These are phyloP conservation scores for Reticulitermes lucifugus DNA, from an alignment of 2,888 invertebrate species.

Conservation along the genomic window DNA sequence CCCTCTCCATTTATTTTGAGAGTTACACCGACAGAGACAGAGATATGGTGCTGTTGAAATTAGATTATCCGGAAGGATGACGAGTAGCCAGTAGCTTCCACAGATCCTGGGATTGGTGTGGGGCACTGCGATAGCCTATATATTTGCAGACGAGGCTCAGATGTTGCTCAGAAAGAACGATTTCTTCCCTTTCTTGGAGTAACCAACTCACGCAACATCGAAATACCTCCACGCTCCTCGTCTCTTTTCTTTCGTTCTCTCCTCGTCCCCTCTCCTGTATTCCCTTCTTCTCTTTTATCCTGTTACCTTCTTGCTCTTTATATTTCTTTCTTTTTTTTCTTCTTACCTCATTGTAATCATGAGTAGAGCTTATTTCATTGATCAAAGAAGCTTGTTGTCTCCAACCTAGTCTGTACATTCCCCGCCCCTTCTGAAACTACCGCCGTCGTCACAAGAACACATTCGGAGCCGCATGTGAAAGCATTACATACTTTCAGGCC, in stretches of 20 bases:
- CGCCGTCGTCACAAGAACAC: too few species aligned
- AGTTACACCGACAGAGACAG: not conserved
- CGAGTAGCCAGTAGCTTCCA: conserved; percentile 43
- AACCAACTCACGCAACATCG: not conserved
- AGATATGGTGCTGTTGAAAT: conserved; percentile 31
- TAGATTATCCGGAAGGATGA: conserved; percentile 50
- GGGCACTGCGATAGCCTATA: not conserved
- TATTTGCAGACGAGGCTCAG: not conserved
- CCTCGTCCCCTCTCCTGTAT: too few species aligned
- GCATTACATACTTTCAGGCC: too few species aligned
- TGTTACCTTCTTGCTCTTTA: too few species aligned
- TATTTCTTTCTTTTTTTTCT: too few species aligned
- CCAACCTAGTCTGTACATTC: too few species aligned
- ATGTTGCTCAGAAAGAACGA: not conserved
- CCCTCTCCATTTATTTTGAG: conserved; percentile 40
- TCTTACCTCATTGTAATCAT: too few species aligned
- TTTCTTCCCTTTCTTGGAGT: not conserved
- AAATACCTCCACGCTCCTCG: not conserved
- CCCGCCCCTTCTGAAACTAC: too few species aligned
- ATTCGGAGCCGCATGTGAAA: too few species aligned
- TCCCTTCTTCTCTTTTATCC: too few species aligned
- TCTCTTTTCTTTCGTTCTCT: not conserved
- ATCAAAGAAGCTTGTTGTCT: too few species aligned
- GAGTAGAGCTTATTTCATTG: too few species aligned
- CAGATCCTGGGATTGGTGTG: not conserved